These are phyloP conservation scores for Petrocephalus sullivani DNA, from an alignment of 2,797 vertebrate genomes.

Conservation along the genomic window DNA sequence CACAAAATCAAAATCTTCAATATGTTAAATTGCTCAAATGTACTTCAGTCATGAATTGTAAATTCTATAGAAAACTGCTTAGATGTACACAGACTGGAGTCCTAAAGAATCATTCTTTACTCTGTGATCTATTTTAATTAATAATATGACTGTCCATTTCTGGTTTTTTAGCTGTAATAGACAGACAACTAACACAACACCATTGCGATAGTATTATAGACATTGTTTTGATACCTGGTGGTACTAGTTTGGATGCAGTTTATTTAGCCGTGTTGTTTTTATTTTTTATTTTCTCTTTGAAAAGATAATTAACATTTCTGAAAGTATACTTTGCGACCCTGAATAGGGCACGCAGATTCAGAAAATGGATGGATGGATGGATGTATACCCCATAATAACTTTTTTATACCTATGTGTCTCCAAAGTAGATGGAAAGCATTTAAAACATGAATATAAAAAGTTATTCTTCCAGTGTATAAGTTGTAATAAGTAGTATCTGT, in stretches of 20 bases:
- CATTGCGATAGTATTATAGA: background rate
- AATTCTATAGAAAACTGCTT: background rate
- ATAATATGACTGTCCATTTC: background rate
- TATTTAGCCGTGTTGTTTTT: background rate
- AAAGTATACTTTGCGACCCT: background rate
- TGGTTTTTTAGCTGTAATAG: background rate
- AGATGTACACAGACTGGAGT: background rate
- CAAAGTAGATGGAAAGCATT: background rate
- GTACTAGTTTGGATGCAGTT: background rate
- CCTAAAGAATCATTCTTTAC: background rate
- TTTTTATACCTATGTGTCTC: background rate
- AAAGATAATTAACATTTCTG: background rate
- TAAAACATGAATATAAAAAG: background rate
- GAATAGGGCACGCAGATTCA: too few relatives aligned
- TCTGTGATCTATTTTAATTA: background rate
- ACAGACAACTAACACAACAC: background rate
- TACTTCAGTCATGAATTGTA: background rate
- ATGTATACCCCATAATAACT: background rate
- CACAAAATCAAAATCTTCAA: background rate
- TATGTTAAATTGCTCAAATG: conserved; percentile 1
- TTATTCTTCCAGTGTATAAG: background rate
- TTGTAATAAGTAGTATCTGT: background rate
- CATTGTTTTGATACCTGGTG: background rate
- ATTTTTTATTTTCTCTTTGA: background rate
- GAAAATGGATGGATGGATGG: too few relatives aligned